Evolutionary conservation across 2,888 invertebrate genomes (phyloP).

Genomic region (Sphecodes monilicornis): DNA sequence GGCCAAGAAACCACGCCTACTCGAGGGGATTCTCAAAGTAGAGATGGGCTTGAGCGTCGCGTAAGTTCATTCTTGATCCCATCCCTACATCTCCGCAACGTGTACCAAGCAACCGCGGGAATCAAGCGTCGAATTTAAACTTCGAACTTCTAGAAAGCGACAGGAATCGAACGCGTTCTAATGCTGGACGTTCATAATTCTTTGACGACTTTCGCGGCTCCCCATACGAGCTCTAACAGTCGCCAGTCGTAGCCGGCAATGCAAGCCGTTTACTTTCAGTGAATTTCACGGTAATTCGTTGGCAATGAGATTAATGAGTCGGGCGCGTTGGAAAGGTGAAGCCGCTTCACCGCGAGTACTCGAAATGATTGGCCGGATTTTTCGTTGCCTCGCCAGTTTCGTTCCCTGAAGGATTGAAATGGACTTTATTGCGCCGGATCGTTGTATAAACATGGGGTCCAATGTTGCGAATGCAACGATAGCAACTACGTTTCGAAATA

Average conservation of each 20-base stretch:
- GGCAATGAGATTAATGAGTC: constrained; percentile 20
- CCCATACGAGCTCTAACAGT: neutral
- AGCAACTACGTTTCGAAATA: neutral
- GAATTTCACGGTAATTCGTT: constrained; percentile 52
- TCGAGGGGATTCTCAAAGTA: neutral
- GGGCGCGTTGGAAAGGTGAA: neutral
- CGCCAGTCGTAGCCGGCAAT: neutral
- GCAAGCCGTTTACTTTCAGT: constrained; percentile 24
- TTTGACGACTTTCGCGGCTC: constrained; percentile 52
- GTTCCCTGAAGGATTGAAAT: neutral
- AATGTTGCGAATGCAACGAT: neutral
- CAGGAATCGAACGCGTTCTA: constrained; percentile 44
- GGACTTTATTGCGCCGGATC: neutral
- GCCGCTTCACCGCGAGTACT: constrained; percentile 23
- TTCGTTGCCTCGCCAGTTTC: neutral
- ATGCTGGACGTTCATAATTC: constrained; percentile 45
- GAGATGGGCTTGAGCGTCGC: neutral
- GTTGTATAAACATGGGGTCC: neutral
- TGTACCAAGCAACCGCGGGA: neutral
- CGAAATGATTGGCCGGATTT: constrained; percentile 4
- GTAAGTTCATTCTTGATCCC: neutral
- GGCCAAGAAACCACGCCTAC: neutral
- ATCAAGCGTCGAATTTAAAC: constrained; percentile 31
- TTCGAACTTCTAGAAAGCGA: constrained; percentile 50
- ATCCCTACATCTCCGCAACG: neutral